Evolutionary conservation across 1,140 invertebrate genomes (phyloP).

Genomic region (Hypsibius dujardini): DNA sequence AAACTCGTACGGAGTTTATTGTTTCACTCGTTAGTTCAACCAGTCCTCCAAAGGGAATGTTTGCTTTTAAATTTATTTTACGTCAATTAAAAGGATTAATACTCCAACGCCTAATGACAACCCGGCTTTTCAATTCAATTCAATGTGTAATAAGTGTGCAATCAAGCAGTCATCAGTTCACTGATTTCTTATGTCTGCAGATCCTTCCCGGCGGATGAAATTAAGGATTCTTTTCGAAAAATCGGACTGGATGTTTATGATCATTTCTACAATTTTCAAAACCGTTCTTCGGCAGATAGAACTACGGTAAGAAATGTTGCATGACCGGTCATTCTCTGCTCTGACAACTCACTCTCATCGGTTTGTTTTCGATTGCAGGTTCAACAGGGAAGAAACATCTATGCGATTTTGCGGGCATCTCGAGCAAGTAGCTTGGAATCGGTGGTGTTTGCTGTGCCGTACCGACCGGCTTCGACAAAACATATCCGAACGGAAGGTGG

Average conservation of each 20-base stretch:
- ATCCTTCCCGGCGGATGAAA: conserved; percentile 28
- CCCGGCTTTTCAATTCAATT: too few relatives aligned
- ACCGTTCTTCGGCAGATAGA: neutral
- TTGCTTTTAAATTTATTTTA: too few relatives aligned
- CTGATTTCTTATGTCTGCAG: neutral
- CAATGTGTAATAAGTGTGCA: too few relatives aligned
- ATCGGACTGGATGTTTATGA: conserved; percentile 68
- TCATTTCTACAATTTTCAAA: conserved; percentile 35
- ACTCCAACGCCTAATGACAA: too few relatives aligned
- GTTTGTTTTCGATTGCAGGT: conserved; percentile 23
- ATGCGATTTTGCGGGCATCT: conserved; percentile 73
- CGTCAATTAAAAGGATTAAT: too few relatives aligned
- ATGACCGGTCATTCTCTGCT: neutral
- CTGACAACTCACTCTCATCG: conserved; percentile 1
- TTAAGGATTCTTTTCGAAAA: conserved; percentile 44
- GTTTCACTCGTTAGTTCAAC: too few relatives aligned
- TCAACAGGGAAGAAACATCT: conserved; percentile 70
- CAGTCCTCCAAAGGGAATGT: too few relatives aligned
- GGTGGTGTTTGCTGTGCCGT: conserved; percentile 67
- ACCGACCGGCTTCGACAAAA: conserved; percentile 49
- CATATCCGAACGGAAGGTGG: conserved; percentile 57
- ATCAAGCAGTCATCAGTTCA: too few relatives aligned
- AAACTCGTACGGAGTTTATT: too few relatives aligned
- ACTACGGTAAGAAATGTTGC: neutral
- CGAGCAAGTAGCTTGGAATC: conserved; percentile 73